A percentile compares a stretch with the other conserved stretches of the same genome.
Conservation (phyloP, 2,888 invertebrate genomes). For the Hylaea fasciaria region DNA sequence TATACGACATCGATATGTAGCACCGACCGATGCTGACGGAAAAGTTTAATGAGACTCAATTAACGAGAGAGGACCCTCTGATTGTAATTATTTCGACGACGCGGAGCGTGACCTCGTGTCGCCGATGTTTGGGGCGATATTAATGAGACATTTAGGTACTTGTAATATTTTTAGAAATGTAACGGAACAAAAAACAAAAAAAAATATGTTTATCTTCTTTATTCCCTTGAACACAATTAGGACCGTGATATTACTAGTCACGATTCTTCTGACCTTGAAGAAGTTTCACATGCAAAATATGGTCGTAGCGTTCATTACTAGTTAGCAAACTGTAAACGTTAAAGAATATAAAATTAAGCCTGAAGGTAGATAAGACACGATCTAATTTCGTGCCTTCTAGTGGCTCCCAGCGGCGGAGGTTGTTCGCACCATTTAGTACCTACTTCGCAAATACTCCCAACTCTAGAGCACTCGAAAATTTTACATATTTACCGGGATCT, state of each 20-base stretch:
- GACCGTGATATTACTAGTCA: too few relatives aligned
- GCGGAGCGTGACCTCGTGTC: background rate
- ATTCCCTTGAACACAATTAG: too few relatives aligned
- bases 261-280: background rate
- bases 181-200: too few relatives aligned
- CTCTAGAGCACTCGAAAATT: slow-evolving; percentile 15
- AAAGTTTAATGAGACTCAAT: slow-evolving; percentile 33
- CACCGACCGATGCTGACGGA: background rate
- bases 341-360: slow-evolving; percentile 18
- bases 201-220: too few relatives aligned
- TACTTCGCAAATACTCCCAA: slow-evolving; percentile 1
- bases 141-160: background rate
- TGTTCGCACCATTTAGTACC: background rate
- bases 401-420: background rate
- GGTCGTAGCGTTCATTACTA: background rate
- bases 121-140: slow-evolving; percentile 10
- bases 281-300: background rate
- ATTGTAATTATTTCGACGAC: slow-evolving; percentile 7
- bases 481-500: slow-evolving; percentile 16
- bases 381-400: slow-evolving; percentile 17
- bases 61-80: slow-evolving; percentile 10
- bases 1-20: slow-evolving; percentile 7
- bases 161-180: too few relatives aligned
- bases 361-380: slow-evolving; percentile 21
- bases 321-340: background rate